Evolutionary conservation across 2,888 invertebrate species (phyloP), one percentile per base, ranked within the genome.

Genomic region (Osmoderma eremita): DNA sequence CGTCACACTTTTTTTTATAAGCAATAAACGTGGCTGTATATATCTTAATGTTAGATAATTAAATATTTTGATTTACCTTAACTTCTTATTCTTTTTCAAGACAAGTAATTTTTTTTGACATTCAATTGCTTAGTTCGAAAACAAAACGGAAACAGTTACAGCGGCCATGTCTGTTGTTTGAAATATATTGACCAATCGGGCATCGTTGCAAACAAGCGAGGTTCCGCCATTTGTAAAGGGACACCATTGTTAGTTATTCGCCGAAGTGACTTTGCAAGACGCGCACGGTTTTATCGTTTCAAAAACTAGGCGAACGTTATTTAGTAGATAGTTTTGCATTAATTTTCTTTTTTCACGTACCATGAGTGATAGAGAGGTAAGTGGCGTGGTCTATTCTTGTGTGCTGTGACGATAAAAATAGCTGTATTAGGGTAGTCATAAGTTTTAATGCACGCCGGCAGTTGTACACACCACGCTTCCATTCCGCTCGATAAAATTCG

Each of bases 311-410:
- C 45, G 65, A 65, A 65, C 45, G 39, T 65, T 18, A 56, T 24
- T 58, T 58, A 65, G 54, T 65, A 39, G 38, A 17, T 39, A 49
- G 24, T 58, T 58, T 58, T 62, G n/a, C 15, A 62, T 45, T 62
- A 45, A 15, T 30, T 62, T 62, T 45, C 30, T 62, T 38, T 38
- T 49, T 45, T n/a, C 30, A 18, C 50, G 38, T 58, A 70, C 65
- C 68, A 79, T 79, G 79, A 79, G 78, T 70, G 78, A 78, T 71
- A 75, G 78, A 74, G 79, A 78, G 77, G 79, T 79, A 71, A 73
- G 75, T 74, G 58, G 36, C 61, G 45, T 22, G 45, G 53, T 68
- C 53, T 68, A 58, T 64, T 62, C 64, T 65, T 42, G 64, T 63
- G 39, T 67, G 42, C 53, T 17, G 38, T 39, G 49, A 53, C 50